Base-by-base conservation (phyloP, 2,113 vertebrate species). In the Labeo catla region DNA sequence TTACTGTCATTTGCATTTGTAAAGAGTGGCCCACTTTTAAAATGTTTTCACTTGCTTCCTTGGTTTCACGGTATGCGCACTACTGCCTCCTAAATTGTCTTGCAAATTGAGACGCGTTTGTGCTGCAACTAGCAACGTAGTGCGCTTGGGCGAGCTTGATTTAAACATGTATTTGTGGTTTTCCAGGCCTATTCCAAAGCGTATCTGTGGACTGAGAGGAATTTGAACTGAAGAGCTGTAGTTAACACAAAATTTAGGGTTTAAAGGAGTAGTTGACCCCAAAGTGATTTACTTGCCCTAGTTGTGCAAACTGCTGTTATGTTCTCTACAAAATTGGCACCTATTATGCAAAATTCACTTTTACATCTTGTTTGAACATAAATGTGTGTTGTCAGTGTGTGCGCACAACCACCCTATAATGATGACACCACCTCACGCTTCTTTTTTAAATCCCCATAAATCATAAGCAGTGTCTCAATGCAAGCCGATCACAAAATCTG, bases 1-100 rank as follows among this genome's bases (percentile, higher is more conserved):
- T 83, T 19, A 68, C 59, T 77, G 2, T 45, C 63, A 76, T 77
- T 76, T 87, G 80, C 73, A 77, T 76, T 83, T 87, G 72, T 77
- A 54, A 86, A 61, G 66, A 73, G 77, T 63, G 61, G 43, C 61
- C 72, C 70, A 68, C 49, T 61, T 86, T 77, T 83, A 47, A 61
- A 63, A 50, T 36, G 77, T 63, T 36, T 76, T 85, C 81, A n/a
- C 43, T 74, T 52, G 80, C 79, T 54, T 50, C 34, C 36, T 82
- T 61, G 36, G 65, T 82, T 66, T 82, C 47, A 23, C 39, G 9
- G 21, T 54, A 52, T 81, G 47, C 19, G n/a, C 23, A 19, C 61
- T 4, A 28, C 68, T 65, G 47, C 86, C 12, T 72, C 52, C 13
- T 6, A 15, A 34, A 81, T 66, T 66, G 61, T 81, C 77, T 80